Base-by-base conservation (phyloP, 2,888 invertebrate genomes). In the Sclerodermus sp. region DNA sequence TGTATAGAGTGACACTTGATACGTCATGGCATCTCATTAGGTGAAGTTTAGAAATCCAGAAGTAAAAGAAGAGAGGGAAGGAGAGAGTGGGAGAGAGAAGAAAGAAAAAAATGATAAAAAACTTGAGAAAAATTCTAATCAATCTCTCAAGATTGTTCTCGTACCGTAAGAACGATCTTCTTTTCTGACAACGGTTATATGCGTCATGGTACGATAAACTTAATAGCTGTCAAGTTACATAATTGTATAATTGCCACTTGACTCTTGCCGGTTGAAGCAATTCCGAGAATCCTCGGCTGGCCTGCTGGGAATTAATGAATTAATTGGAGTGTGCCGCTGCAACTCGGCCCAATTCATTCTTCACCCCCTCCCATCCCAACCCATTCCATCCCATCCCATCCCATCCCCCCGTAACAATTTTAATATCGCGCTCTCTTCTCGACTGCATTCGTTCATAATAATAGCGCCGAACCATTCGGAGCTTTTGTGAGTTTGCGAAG, bases 171-270 rank as follows among this genome's bases (percentile, higher is more conserved):
- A 18, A 10, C 15, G 18, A 16, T 12, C 44, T 31, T 16, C 31
- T 43, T 48, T 38, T 48, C 16, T 14, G 23, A 23, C 37, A 36
- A 40, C 18, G 10, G 36, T 30, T 36, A 32, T 37, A 39, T n/a
- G 9, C 17, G 37, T 9, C 29, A 6, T 38, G 41, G 14, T 36
- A n/a, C 51, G 60, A 53, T 55, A 54, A 57, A 59, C 57, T 60
- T 62, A 60, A 66, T 65, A 50, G 55, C 54, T 53, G 53, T 59
- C 55, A 49, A 58, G 63, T 66, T 64, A 60, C 57, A 58, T 62
- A 65, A 66, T 66, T 62, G 62, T 60, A 60, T 64, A 65, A 66
- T 66, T 64, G 60, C 51, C 64, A 65, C 60, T 65, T 62, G 63
- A 64, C 63, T 66, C 58, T 48, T 53, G 58, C 37, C 55, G 56